phyloP scores from a whole-genome alignment of 2,888 invertebrate genomes.

The Oscheius onirici region DNA sequence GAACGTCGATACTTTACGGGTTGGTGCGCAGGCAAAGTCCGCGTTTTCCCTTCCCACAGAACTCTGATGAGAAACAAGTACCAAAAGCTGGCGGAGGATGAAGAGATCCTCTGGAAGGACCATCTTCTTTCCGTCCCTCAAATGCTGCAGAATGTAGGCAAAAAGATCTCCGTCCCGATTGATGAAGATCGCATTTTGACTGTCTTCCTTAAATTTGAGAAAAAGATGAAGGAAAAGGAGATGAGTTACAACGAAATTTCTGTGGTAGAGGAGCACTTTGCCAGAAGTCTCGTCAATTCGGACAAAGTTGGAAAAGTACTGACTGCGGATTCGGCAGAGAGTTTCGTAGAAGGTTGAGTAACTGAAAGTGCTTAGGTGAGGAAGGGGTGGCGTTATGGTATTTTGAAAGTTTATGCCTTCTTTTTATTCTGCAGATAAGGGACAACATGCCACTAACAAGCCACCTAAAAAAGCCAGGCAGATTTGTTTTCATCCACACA shows the following conservation, averaged over 20 bases:
- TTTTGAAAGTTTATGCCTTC: neutral
- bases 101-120: slow-evolving; percentile 45
- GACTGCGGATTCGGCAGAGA: slow-evolving; percentile 40
- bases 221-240: neutral
- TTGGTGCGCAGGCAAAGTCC: too few relatives aligned
- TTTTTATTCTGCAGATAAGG: neutral
- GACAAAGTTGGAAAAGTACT: slow-evolving; percentile 46
- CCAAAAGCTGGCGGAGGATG: slow-evolving; percentile 42
- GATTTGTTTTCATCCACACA: too few relatives aligned
- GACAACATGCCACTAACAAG: neutral
- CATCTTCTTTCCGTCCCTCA: slow-evolving; percentile 52
- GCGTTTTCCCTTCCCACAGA: too few relatives aligned
- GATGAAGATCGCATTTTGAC: slow-evolving; percentile 50
- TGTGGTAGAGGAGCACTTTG: slow-evolving; percentile 41
- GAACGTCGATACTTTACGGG: too few relatives aligned
- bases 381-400: neutral
- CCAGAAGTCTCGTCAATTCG: slow-evolving; percentile 43
- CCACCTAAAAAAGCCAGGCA: too few relatives aligned
- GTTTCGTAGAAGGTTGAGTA: slow-evolving; percentile 52
- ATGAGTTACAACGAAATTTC: slow-evolving; percentile 43
- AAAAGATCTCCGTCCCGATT: slow-evolving; percentile 54
- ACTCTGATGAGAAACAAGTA: too few relatives aligned
- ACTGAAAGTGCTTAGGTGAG: slow-evolving; percentile 29
- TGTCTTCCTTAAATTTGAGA: slow-evolving; percentile 46
- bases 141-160: slow-evolving; percentile 47